Base-by-base conservation (phyloP, 2,888 invertebrate species). In the Augiades crinisus region DNA sequence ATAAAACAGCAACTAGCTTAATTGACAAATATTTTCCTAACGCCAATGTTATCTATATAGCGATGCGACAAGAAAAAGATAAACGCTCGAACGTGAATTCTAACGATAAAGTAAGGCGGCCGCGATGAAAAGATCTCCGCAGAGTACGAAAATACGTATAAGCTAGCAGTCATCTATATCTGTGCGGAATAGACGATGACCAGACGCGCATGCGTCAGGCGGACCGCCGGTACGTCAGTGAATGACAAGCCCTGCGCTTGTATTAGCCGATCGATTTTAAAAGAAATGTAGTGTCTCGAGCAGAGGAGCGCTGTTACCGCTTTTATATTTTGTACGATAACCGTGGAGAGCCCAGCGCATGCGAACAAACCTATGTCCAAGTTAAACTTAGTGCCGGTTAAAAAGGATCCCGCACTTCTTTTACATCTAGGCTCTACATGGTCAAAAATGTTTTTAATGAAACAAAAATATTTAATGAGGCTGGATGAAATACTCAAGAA, bases 191-290 rank as follows among this genome's bases (percentile, higher is more conserved):
- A 88, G 83, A 87, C 83, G 78, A 78, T 78, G 73, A 74, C 78
- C 80, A 87, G 85, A 86, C 87, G 86, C 88, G 88, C 88, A 88
- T 88, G 88, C 88, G 88, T 86, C 78, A 82, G 74, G 68, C 69
- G 64, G 63, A 59, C 68, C 72, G 65, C 69, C 67, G 72, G 70
- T 68, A 86, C 86, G 82, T 85, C 84, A 86, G 79, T 84, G 81
- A 87, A 86, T 87, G 87, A 85, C 87, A 85, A 78, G 72, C 80
- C 71, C 72, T 81, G 81, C 73, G 80, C 77, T 84, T 78, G 78
- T 82, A 81, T 77, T 81, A 81, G 63, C 76, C 78, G 72, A 86
- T 86, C 84, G 86, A 86, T 85, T 84, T 77, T 68, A 78, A 79
- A 85, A 84, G 81, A 81, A 84, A 70, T 77, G 72, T 75, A 61